Evolutionary conservation across 2,888 invertebrate genomes (phyloP), one percentile per base, ranked within the genome.

Genomic region (Phasia obesa): DNA sequence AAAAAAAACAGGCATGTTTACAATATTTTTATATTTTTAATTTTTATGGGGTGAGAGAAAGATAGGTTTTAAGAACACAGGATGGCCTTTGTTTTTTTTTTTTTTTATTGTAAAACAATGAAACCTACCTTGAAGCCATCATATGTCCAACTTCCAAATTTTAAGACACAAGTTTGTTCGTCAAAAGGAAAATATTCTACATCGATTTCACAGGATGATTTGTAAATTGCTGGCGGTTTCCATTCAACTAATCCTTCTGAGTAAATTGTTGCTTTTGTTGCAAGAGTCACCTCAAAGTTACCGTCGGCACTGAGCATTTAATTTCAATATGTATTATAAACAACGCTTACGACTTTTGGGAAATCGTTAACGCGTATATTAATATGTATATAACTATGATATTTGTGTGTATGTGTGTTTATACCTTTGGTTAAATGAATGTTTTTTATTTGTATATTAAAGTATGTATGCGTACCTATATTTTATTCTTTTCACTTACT

Each of bases 221-320:
- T 98, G 95, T 98, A 98, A 92, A 98, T 98, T 92, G 98, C 98
- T 88, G 98, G 98, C 88, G 98, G 98, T 93, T 98, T 97, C 98
- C 98, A 98, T 92, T 96, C 95, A 92, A 98, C 97, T 93, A 95
- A 94, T 91, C 98, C 98, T 92, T 94, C 96, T 94, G 94, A 94
- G 95, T 96, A 96, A 92, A 97, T 96, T 88, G 96, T 97, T 89
- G 97, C 97, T 94, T 97, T 97, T 91, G 97, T 97, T 94, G 97
- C 97, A 93, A 97, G 94, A 89, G 97, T 97, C 93, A 97, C 97
- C 94, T 97, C 97, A 94, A 97, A 97, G 95, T 97, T 97, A 92
- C 97, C 97, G 93, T 97, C 97, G 92, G 97, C 97, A 95, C 97
- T 97, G 69, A 25, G 49, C 74, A 84, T 81, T 79, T 79, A 82